Percentiles rank a stretch among this genome's conserved stretches.
Conservation (phyloP, 1,140 invertebrate species). For the Ganaspis sp. region DNA sequence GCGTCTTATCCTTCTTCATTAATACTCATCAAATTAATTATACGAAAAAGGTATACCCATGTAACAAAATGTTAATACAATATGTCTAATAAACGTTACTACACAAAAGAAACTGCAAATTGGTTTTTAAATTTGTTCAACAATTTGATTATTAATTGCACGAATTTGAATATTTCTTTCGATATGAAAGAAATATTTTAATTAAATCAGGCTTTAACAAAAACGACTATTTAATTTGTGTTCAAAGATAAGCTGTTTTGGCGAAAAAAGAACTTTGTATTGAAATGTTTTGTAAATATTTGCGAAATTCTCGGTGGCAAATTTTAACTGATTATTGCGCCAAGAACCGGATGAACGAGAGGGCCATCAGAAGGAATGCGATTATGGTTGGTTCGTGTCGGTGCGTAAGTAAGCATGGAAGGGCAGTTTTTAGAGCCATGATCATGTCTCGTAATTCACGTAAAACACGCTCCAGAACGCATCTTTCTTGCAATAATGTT, state of each 20-base stretch:
- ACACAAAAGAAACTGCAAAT: too few species aligned
- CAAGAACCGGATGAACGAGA: slow-evolving; percentile 41
- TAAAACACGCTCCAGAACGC: slow-evolving; percentile 37
- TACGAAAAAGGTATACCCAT: neutral
- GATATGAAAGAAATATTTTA: too few species aligned
- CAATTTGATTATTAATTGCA: too few species aligned
- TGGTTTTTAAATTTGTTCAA: too few species aligned
- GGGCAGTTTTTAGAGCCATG: slow-evolving; percentile 48
- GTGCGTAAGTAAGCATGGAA: slow-evolving; percentile 37
- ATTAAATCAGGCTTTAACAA: too few species aligned
- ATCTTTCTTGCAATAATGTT: slow-evolving; percentile 48
- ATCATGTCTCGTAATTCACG: slow-evolving; percentile 48
- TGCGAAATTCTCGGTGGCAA: slow-evolving; percentile 50
- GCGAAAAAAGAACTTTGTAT: neutral
- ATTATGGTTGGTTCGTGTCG: slow-evolving; percentile 36
- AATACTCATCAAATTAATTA: neutral
- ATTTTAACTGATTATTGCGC: slow-evolving; percentile 47
- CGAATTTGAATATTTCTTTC: too few species aligned
- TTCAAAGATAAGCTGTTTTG: too few species aligned
- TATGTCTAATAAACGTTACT: too few species aligned
- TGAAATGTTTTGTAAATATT: slow-evolving; percentile 35
- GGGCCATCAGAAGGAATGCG: slow-evolving; percentile 44
- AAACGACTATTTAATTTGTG: too few species aligned
- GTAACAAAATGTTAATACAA: too few species aligned
- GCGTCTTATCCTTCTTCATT: neutral